Percentiles rank a stretch among this genome's conserved stretches.
Evolutionary conservation across 2,113 vertebrate species (phyloP).

Genomic region (Entomyzon cyanotis): DNA sequence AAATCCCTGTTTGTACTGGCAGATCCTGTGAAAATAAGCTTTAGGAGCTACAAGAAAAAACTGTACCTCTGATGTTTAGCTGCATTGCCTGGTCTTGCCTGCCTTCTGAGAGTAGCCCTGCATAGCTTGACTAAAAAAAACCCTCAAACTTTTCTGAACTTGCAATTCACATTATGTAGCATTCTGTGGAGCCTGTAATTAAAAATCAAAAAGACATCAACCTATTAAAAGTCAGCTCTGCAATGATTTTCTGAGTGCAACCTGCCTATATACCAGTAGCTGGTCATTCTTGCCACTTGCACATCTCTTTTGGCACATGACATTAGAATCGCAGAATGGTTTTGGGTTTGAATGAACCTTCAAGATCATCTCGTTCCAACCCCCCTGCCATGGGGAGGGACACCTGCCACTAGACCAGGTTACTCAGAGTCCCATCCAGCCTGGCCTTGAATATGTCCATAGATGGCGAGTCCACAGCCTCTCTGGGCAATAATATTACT

Average conservation of each 20-base stretch:
- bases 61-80: background rate
- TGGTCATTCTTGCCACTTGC: background rate
- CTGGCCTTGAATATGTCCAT: background rate
- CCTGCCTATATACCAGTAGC: background rate
- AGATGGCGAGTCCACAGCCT: too few species aligned
- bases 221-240: background rate
- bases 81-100: background rate
- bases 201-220: background rate
- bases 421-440: background rate
- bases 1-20: conserved; percentile 61
- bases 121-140: background rate
- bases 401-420: background rate
- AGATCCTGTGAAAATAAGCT: conserved; percentile 33
- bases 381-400: background rate
- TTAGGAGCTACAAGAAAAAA: conserved; percentile 30
- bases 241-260: background rate
- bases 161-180: background rate
- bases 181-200: background rate
- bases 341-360: background rate
- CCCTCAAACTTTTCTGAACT: background rate
- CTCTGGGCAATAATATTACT: background rate
- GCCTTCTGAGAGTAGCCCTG: background rate
- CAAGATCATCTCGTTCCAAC: background rate
- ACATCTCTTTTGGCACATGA: background rate
- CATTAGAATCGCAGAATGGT: background rate